phyloP scores from a whole-genome alignment of 2,113 vertebrate genomes.

The Sterrhoptilus dennistouni region DNA sequence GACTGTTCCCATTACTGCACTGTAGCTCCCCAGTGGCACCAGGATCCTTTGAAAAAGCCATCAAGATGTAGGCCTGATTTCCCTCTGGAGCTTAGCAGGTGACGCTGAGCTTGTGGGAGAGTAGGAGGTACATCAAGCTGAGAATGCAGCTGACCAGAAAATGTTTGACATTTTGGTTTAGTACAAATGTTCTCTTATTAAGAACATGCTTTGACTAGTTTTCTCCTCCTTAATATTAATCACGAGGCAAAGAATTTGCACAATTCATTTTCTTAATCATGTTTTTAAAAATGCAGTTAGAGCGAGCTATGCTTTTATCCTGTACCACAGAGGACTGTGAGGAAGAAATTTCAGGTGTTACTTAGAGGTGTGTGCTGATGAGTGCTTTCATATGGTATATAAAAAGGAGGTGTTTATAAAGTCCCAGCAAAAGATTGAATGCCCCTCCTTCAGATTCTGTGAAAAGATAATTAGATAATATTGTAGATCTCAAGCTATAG shows the following conservation, averaged over 20 bases:
- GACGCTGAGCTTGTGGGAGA: not conserved
- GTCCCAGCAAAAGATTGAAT: not conserved
- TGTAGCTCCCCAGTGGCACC: not conserved
- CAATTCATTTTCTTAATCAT: not conserved
- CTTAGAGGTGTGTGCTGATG: not conserved
- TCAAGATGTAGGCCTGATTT: not conserved
- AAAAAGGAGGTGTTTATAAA: not conserved
- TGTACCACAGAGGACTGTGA: not conserved
- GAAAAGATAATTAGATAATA: conserved; percentile 21
- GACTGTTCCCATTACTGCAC: not conserved
- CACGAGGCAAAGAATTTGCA: not conserved
- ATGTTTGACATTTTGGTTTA: conserved; percentile 52
- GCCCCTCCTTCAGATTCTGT: not conserved
- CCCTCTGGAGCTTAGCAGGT: conserved; percentile 2
- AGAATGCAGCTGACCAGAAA: conserved; percentile 59
- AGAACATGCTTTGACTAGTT: conserved; percentile 34
- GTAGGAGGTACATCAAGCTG: conserved; percentile 62
- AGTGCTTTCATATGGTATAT: not conserved
- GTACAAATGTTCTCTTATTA: conserved; percentile 59
- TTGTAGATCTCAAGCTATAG: not conserved
- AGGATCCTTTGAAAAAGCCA: not conserved
- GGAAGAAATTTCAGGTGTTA: not conserved
- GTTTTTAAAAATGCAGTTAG: not conserved
- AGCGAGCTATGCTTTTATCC: not conserved
- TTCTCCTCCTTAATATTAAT: conserved; percentile 43